Conservation (phyloP, 2,888 invertebrate species). For the Copidosoma aretas region DNA sequence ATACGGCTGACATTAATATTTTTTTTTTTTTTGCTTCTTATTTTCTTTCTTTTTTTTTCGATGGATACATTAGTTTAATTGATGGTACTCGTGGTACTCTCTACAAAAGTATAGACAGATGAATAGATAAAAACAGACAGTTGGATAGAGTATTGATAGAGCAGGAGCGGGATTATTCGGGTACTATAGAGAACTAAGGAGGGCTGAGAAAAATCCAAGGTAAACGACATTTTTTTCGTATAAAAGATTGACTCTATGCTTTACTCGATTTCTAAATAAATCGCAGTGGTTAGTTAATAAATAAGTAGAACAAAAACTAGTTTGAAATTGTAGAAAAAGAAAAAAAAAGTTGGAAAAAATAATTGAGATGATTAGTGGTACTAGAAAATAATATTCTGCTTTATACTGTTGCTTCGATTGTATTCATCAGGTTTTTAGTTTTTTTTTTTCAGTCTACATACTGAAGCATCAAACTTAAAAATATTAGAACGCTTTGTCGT, state of each 20-base stretch:
- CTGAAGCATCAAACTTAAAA: constrained; percentile 11
- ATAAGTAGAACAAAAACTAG: too few species aligned
- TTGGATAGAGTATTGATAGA: constrained; percentile 32
- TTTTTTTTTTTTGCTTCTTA: too few species aligned
- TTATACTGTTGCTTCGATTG: constrained; percentile 12
- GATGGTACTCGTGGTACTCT: constrained; percentile 58
- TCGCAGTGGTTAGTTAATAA: too few species aligned
- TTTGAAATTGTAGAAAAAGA: constrained; percentile 24
- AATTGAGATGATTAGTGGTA: constrained; percentile 19
- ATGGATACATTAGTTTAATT: constrained; percentile 63
- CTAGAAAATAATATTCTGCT: constrained; percentile 24
- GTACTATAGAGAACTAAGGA: too few species aligned
- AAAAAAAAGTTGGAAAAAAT: constrained; percentile 29
- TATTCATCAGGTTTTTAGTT: neutral
- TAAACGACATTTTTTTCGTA: constrained; percentile 43
- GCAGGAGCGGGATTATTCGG: constrained; percentile 28
- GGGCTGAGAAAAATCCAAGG: constrained; percentile 34
- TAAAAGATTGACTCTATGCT: constrained; percentile 40
- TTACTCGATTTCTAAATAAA: neutral
- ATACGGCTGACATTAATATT: constrained; percentile 64
- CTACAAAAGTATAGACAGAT: too few species aligned
- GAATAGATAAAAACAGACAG: constrained; percentile 54
- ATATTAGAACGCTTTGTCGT: constrained; percentile 37
- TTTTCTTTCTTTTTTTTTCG: too few species aligned
- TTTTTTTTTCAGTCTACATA: neutral